Evolutionary conservation across 2,113 vertebrate species (phyloP), one percentile per base, ranked within the genome.

Genomic region (Willisornis vidua): DNA sequence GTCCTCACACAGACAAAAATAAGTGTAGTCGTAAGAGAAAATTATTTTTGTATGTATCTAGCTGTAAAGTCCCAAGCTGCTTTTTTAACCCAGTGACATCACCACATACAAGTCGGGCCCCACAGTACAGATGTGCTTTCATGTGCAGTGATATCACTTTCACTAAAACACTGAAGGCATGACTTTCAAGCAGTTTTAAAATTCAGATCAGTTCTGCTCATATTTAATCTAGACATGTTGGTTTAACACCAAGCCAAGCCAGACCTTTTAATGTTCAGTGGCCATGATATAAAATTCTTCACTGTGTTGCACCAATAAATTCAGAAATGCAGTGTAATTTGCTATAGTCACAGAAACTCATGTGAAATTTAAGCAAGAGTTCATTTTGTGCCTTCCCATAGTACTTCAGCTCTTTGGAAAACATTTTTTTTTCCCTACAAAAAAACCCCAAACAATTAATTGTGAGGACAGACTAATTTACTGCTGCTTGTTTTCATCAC

Each of bases 161-260:
- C 91, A 87, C 96, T 97, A 84, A 97, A 97, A 96, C 93, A 97
- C 80, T 74, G 35, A 97, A 96, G 92, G 79, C 97, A 96, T 80
- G 93, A 93, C 94, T 98, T 97, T 96, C 93, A 95, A 97, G 94
- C 94, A 91, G 96, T 96, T 98, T 98, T 97, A 98, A 96, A 98
- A 98, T 98, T 98, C 97, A 97, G 95, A 98, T 97, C 97, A 97
- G 97, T 94, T 97, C 94, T 96, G 96, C 92, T 93, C 94, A 96
- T 97, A 98, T 98, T 98, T 98, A 98, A 98, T 98, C 95, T 92
- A 96, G 98, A 98, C 96, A 97, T 98, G 97, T 98, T 98, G 96
- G 96, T 98, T 98, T 98, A 98, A 98, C 98, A 97, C 94, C 97
- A 98, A 97, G 97, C 97, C 98, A 97, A 96, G 96, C 83, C 95